Evolutionary conservation across 2,888 invertebrate genomes (phyloP).

Genomic region (Dasysyrphus albostriatus): DNA sequence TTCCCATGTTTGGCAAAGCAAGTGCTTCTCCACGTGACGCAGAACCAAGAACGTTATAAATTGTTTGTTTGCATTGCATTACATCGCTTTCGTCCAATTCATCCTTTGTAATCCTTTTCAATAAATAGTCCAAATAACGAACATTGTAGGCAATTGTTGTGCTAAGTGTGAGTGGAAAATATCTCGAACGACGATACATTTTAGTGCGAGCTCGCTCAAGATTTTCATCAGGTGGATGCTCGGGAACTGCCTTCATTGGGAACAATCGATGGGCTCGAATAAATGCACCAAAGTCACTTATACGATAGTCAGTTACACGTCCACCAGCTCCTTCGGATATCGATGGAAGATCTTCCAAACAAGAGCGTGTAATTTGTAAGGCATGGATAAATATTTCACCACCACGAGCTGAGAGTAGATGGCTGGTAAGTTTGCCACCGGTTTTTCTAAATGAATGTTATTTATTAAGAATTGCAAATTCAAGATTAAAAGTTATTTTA

Average conservation of each 20-base stretch:
- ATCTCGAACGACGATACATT: conserved; percentile 91
- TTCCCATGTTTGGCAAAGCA: conserved; percentile 88
- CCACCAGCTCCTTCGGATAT: conserved; percentile 98
- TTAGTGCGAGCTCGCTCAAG: conserved; percentile 88
- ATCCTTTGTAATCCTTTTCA: conserved; percentile 92
- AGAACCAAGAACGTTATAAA: conserved; percentile 91
- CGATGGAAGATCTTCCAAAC: conserved; percentile 97
- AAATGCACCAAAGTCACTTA: conserved; percentile 93
- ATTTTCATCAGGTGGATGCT: conserved; percentile 79
- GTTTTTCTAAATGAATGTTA: conserved; percentile 85
- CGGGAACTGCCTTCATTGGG: conserved; percentile 86
- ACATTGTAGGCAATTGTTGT: conserved; percentile 94
- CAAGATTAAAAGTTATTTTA: not conserved
- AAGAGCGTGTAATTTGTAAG: conserved; percentile 92
- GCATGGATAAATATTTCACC: conserved; percentile 98
- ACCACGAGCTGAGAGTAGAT: conserved; percentile 96
- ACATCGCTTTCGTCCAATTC: conserved; percentile 93
- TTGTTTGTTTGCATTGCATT: conserved; percentile 92
- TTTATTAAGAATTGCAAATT: not conserved
- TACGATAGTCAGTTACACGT: conserved; percentile 94
- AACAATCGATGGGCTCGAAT: conserved; percentile 93
- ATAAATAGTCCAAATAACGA: conserved; percentile 92
- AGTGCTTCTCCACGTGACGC: conserved; percentile 94
- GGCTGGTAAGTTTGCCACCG: conserved; percentile 95
- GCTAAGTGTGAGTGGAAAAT: conserved; percentile 95